These are phyloP conservation scores for Lampris megalopsis DNA, from an alignment of 2,113 vertebrate species.

Conservation along the genomic window DNA sequence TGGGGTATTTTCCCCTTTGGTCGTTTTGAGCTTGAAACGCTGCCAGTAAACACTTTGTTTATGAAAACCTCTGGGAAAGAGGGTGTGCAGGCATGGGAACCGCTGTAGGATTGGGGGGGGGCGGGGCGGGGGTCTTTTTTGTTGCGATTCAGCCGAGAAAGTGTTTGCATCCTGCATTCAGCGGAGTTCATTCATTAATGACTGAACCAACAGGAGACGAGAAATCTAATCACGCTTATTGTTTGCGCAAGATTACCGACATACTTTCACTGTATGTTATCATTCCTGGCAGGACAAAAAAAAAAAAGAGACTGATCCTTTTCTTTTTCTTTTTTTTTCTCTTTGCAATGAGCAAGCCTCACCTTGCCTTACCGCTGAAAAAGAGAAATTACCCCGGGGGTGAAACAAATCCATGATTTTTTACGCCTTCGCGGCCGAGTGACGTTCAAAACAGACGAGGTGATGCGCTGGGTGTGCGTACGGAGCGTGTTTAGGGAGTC, in stretches of 20 bases:
- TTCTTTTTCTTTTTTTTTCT: no score
- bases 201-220: background rate
- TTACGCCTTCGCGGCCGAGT: constrained; percentile 33
- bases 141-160: no score
- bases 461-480: constrained; percentile 31
- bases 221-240: background rate
- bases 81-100: constrained; percentile 3
- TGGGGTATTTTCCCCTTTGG: background rate
- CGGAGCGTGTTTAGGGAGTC: constrained; percentile 28
- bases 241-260: background rate
- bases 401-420: constrained; percentile 49
- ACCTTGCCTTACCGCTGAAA: constrained; percentile 23
- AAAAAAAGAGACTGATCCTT: background rate
- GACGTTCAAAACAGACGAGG: background rate
- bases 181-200: no score
- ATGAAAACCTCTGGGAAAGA: constrained; percentile 24
- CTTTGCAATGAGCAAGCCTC: constrained; percentile 33
- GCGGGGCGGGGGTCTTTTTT: no score
- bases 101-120: background rate
- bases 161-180: no score
- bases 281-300: background rate
- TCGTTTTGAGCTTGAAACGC: background rate
- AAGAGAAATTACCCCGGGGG: constrained; percentile 43
- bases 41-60: constrained; percentile 51
- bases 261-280: background rate